Base-by-base conservation (phyloP, 2,113 vertebrate species). In the Callorhinus ursinus region DNA sequence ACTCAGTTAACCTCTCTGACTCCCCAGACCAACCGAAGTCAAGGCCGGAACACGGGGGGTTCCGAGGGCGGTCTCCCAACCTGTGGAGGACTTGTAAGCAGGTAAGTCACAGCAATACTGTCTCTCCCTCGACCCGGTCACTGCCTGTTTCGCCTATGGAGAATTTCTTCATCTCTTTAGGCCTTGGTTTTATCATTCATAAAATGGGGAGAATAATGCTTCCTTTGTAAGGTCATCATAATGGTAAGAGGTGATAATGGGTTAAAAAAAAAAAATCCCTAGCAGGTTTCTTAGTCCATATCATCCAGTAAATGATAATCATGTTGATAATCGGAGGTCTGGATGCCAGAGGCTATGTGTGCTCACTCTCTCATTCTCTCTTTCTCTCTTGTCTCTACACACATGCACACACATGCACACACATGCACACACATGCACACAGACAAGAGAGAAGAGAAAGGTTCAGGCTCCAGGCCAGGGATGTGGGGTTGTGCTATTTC, bases 151-250 rank as follows among this genome's bases (percentile, higher is more conserved):
- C 24, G 61, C 46, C 21, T 9, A 4, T 0, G n/a, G 46, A 33
- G 39, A 46, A 10, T 59, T 33, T 4, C 18, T 84, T 53, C 12
- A 31, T 2, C 10, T 87, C 18, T 46, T 21, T 31, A 59, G 88
- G 9, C 28, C 76, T 95, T 80, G 67, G 61, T 91, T 83, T 96
- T 87, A n/a, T 82, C 22, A 5, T 26, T 42, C 87, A 13, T 33
- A 72, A 86, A 84, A 61, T 49, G 61, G 33, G 7, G 9, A 86
- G 21, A 74, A 39, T 39, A 95, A 72, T 36, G 19, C 9, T 76
- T 86, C 10, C 4, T 91, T 86, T 86, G 31, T 15, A 85, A 63
- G 7, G 26, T 53, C 55, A 83, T 59, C 42, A 59, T 31, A 12
- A 79, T 55, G 24, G 31, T 83, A 36, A 71, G 94, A 89, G 59